These are phyloP conservation scores for Oxyura jamaicensis DNA, from an alignment of 2,113 vertebrate species.

Conservation along the genomic window DNA sequence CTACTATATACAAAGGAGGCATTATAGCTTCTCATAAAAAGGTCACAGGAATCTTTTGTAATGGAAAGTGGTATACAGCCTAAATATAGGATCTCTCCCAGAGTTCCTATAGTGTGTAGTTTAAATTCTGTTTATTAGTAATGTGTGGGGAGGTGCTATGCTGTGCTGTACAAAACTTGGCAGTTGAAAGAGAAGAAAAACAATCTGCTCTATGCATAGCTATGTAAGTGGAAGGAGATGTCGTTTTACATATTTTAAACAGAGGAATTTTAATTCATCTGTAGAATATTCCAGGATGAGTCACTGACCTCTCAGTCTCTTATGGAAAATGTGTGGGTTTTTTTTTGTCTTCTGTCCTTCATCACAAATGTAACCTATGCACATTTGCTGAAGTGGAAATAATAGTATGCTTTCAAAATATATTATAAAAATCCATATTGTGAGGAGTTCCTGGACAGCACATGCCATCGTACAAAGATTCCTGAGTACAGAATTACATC, in stretches of 20 bases:
- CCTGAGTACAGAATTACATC: background rate
- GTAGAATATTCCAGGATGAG: slow-evolving; percentile 13
- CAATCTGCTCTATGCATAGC: background rate
- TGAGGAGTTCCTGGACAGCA: background rate
- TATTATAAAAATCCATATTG: background rate
- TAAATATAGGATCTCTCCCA: slow-evolving; percentile 55
- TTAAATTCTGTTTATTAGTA: slow-evolving; percentile 31
- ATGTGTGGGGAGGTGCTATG: background rate
- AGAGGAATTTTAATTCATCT: background rate
- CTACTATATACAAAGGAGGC: slow-evolving; percentile 54
- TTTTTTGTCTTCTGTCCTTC: background rate
- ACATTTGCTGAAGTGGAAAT: background rate
- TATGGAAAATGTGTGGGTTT: background rate
- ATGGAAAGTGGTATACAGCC: slow-evolving; percentile 32
- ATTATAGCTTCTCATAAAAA: slow-evolving; percentile 58
- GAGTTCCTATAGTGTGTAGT: background rate
- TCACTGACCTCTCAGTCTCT: background rate
- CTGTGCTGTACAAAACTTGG: background rate
- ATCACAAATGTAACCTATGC: background rate
- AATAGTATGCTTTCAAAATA: background rate
- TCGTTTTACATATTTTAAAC: background rate
- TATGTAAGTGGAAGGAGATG: background rate
- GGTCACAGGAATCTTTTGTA: slow-evolving; percentile 57
- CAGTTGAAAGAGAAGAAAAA: background rate
- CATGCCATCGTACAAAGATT: background rate